These are phyloP conservation scores for Ictidomys tridecemlineatus DNA, from an alignment of 2,113 vertebrate genomes.

Conservation along the genomic window DNA sequence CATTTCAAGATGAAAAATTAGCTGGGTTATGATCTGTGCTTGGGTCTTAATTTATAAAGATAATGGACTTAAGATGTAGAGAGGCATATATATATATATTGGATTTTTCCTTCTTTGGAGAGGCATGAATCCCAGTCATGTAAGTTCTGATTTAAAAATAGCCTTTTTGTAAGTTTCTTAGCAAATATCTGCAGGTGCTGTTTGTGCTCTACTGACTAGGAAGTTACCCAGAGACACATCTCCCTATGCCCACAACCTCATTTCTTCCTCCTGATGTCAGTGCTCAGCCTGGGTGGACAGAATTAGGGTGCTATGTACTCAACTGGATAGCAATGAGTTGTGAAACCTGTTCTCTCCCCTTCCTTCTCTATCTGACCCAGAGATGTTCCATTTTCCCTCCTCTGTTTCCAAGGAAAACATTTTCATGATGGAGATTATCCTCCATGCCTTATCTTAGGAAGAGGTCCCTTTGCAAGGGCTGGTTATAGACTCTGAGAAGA, in stretches of 20 bases:
- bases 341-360: neutral
- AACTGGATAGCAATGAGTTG: neutral
- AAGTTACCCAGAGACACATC: too few relatives aligned
- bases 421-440: neutral
- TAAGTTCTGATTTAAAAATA: too few relatives aligned
- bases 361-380: neutral
- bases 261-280: too few relatives aligned
- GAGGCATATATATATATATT: neutral
- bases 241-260: too few relatives aligned
- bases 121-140: too few relatives aligned
- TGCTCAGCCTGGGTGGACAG: neutral
- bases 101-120: too few relatives aligned
- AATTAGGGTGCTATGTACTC: neutral
- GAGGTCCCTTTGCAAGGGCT: neutral
- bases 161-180: too few relatives aligned
- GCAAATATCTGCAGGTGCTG: too few relatives aligned
- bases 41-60: neutral
- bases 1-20: slow-evolving; percentile 33
- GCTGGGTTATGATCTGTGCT: neutral
- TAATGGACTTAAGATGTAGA: neutral
- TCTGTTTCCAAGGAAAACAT: neutral
- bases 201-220: too few relatives aligned
- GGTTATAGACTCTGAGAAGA: neutral
- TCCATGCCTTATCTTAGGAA: neutral
- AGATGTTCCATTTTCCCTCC: neutral